Evolutionary conservation across 2,797 vertebrate genomes (phyloP).

Genomic region (Hybognathus amarus): DNA sequence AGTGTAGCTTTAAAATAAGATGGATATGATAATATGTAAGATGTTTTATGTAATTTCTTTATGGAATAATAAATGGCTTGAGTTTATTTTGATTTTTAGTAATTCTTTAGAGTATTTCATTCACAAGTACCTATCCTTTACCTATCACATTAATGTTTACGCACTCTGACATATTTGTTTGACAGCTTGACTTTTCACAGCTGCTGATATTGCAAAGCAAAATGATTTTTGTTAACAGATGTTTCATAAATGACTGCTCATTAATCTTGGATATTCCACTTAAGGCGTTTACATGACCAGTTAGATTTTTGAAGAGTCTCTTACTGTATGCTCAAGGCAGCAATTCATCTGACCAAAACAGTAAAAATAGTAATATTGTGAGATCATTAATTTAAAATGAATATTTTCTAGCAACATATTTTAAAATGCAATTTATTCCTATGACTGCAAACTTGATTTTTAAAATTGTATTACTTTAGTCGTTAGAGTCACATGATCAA

Average conservation of each 20-base stretch:
- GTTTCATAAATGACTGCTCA: background rate
- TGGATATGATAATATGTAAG: background rate
- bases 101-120: background rate
- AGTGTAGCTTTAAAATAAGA: background rate
- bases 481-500: background rate
- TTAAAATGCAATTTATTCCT: background rate
- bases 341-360: background rate
- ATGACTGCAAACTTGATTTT: background rate
- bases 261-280: background rate
- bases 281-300: background rate
- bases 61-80: background rate
- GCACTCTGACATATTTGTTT: background rate
- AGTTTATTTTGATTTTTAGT: background rate
- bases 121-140: background rate
- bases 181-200: background rate
- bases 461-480: background rate
- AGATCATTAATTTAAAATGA: background rate
- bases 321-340: background rate
- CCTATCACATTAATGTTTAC: constrained; percentile 3
- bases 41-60: background rate
- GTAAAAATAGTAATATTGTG: background rate
- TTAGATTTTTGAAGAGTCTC: background rate
- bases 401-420: background rate
- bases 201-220: background rate
- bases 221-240: background rate